These are phyloP conservation scores for Clusia tigrina DNA, from an alignment of 2,888 invertebrate species.

Conservation along the genomic window DNA sequence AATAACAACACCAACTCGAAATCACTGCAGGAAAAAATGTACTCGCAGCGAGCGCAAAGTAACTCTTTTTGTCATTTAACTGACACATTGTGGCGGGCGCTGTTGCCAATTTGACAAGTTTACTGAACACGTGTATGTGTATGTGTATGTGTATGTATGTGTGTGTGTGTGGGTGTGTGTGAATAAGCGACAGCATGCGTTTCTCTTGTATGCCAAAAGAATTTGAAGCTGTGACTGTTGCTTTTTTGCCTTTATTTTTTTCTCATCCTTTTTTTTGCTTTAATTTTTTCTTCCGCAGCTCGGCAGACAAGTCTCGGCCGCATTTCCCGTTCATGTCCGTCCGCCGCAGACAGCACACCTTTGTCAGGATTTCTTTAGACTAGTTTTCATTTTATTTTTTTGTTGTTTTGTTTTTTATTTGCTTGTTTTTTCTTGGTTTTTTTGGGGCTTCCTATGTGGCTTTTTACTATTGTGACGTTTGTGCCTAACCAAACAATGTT, in stretches of 20 bases:
- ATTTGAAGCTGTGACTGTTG: neutral
- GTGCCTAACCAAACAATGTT: neutral
- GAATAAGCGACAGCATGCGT: no score
- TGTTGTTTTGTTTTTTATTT: neutral
- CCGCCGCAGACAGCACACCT: no score
- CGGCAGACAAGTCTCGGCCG: constrained; percentile 9
- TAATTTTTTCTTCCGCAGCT: neutral
- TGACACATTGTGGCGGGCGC: neutral
- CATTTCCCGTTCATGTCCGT: neutral
- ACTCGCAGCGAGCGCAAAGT: neutral
- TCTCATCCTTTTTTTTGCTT: neutral
- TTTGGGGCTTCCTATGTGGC: neutral
- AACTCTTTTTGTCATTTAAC: constrained; percentile 12
- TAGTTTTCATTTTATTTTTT: neutral
- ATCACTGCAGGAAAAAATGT: neutral
- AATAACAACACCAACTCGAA: neutral
- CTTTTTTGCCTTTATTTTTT: neutral
- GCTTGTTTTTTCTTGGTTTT: neutral
- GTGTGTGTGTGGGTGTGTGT: constrained; percentile 1
- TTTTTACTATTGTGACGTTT: neutral
- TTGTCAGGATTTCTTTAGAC: neutral
- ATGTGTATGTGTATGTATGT: neutral
- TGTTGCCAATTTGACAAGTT: constrained; percentile 8
- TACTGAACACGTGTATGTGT: neutral
- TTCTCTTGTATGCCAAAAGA: neutral